Conservation (phyloP, 2,113 vertebrate genomes). For the Corvus hawaiiensis region DNA sequence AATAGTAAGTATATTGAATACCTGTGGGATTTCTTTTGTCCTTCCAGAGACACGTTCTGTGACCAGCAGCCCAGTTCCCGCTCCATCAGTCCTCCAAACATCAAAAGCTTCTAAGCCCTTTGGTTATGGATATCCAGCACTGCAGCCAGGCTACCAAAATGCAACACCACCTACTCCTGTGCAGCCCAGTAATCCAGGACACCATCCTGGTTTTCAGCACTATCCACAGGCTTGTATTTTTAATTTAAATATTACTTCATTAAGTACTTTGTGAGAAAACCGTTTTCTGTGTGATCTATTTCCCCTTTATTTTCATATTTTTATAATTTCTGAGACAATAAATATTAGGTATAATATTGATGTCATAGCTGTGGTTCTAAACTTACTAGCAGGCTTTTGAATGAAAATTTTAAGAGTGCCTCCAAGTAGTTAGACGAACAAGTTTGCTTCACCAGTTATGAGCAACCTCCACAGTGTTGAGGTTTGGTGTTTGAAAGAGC, state of each 20-base stretch:
- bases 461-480: neutral
- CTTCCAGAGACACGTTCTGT: slow-evolving; percentile 68
- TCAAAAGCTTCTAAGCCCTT: slow-evolving; percentile 79
- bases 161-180: slow-evolving; percentile 60
- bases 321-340: neutral
- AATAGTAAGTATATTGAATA: neutral
- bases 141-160: slow-evolving; percentile 86
- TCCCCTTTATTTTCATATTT: neutral
- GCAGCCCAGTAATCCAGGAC: slow-evolving; percentile 65
- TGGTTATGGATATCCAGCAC: slow-evolving; percentile 83
- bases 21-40: neutral
- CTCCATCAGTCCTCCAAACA: slow-evolving; percentile 67
- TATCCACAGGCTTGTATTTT: slow-evolving; percentile 74
- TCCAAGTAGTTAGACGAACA: neutral
- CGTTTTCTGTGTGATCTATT: neutral
- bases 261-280: neutral
- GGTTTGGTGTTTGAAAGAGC: neutral
- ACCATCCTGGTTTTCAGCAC: slow-evolving; percentile 75
- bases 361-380: neutral
- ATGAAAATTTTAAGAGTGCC: neutral
- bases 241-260: neutral
- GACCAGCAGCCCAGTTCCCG: slow-evolving; percentile 67
- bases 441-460: neutral
- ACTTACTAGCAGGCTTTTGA: neutral
- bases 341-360: neutral